Base-by-base conservation (phyloP, 2,888 invertebrate genomes). In the Meloe dianella region DNA sequence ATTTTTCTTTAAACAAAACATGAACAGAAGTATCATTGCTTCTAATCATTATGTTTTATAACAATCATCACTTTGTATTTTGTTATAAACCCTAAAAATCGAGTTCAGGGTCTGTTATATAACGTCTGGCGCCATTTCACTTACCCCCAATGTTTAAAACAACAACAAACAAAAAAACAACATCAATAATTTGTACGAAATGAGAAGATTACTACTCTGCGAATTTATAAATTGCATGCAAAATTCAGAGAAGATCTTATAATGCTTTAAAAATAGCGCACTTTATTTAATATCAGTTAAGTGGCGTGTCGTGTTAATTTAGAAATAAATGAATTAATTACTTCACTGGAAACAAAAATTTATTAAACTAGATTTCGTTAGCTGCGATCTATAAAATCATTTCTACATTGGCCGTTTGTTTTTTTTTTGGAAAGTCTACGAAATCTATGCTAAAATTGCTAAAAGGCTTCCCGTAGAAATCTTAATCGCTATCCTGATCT, bases 121-220 rank as follows among this genome's bases (percentile, higher is more conserved):
- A 59, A 17, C 10, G 59, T 59, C 66, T 66, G 66, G 66, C 66
- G 66, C 66, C 66, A 38, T 22, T 66, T 41, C 66, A 63, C 63
- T 66, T 60, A 66, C 66, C 66, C 66, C 17, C 57, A 60, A n/a
- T n/a, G n/a, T n/a, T n/a, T n/a, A n/a, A n/a, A n/a, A n/a, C n/a
- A n/a, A n/a, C n/a, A n/a, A n/a, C n/a, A n/a, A n/a, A n/a, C n/a
- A n/a, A n/a, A n/a, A n/a, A n/a, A n/a, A n/a, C n/a, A 66, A 47
- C 17, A 62, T 29, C 60, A 61, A 54, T 61, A 38, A 30, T 41
- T 57, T 24, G 47, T 41, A 35, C 38, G 20, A 35, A 58, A 58
- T 63, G 47, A 57, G 10, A 57, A 32, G 29, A 64, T 27, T 60
- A 54, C 59, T 64, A 59, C 57, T 35, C 27, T 35, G 30, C 56